Base-by-base conservation (phyloP, 2,888 invertebrate species). In the Papilio gigon region DNA sequence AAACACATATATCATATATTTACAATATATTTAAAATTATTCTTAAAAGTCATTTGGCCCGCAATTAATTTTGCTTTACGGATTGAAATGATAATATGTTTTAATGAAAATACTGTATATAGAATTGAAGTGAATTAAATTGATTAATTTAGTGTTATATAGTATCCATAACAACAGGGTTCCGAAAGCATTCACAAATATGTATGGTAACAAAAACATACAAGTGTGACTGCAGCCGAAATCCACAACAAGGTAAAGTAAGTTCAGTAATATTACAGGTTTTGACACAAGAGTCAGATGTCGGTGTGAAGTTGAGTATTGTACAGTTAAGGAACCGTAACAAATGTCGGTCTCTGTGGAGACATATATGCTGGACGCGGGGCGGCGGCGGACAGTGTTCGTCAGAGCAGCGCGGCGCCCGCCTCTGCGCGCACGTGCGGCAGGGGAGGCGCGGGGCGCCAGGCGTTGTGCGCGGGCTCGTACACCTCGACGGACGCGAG, bases 381-480 rank as follows among this genome's bases (percentile, higher is more conserved):
- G 11, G 4, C 12, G 66, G 35, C 22, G 30, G 9, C 20, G 27
- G 37, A 14, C 17, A 47, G 53, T 68, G 70, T 71, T 71, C 76
- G 93, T 94, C 94, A 95, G 83, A 95, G 95, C 80, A 97, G 95
- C 68, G 96, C 96, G 72, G 97, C 96, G 71, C 97, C 97, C 56
- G 97, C 97, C 88, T 97, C 97, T 65, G 97, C 96, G 73, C 98
- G 94, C 76, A 96, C 95, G 81, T 96, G 95, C 27, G 97, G 96
- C 82, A 98, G 93, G 72, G 95, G 93, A 58, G 96, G 95, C 74
- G 96, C 95, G 77, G 95, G 93, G 73, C 94, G 93, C 98, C 98
- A 98, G 64, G 90, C 88, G 86, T 95, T 95, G 35, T 93, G 94
- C 67, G 94, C 89, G 11, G 97, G 97, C 89, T 97, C 96, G 89